Evolutionary conservation across 2,113 vertebrate genomes (phyloP), one percentile per base, ranked within the genome.

Genomic region (Rallus limicola): DNA sequence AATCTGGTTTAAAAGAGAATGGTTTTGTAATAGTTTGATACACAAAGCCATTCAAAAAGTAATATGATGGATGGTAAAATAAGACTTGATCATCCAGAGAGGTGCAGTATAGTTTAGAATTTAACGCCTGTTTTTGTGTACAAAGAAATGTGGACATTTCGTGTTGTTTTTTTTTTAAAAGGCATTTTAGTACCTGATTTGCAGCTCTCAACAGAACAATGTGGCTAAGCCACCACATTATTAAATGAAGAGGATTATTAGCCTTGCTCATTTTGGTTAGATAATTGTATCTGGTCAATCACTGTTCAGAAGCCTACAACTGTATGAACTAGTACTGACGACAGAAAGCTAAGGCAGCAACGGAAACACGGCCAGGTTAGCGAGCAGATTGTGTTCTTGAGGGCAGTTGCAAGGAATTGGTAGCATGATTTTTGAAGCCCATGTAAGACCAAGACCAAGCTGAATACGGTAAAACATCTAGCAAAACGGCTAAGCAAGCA

Each of bases 401-500:
- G 24, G 46, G 38, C 7, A 91, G 46, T 62, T 63, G 82, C 3
- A 16, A 69, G 46, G 75, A 91, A 90, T 59, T 19, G 55, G 36
- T 77, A 92, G 88, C 56, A 24, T 9, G 36, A 69, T 95, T 84
- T 91, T 2, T 86, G 52, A 64, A 93, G 88, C 68, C 75, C 87
- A 83, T 71, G 71, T 52, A 96, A 92, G 53, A 90, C 79, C 71
- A 96, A 77, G 53, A 91, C 85, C 85, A 93, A 86, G 85, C 82
- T 88, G 87, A 95, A 90, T 67, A 40, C 67, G 77, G 90, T 92
- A 86, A 96, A 94, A 86, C 34, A 86, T 4, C 63, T 8, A 85
- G 75, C 25, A 5, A 86, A 92, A 86, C 31, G 42, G 75, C 68
- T 80, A 90, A 62, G 64, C 28, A 88, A 90, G 90, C 87, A 94